These are phyloP conservation scores for Lerista edwardsae DNA, from an alignment of 2,797 vertebrate species.

Conservation along the genomic window DNA sequence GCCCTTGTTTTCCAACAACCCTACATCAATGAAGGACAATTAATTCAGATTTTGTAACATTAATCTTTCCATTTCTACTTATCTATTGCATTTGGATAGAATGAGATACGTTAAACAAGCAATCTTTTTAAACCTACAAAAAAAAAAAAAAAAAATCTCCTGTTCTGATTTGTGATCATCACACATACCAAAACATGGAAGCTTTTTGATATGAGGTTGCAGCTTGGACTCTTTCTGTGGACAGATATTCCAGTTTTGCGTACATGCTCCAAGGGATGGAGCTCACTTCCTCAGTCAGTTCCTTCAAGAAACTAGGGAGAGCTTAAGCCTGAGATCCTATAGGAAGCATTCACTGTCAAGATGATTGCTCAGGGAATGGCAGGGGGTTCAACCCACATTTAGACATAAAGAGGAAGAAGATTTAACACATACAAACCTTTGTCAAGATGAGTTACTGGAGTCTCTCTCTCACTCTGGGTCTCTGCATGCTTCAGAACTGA, in stretches of 20 bases:
- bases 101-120: background rate
- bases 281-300: background rate
- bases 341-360: too few species aligned
- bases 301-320: background rate
- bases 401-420: background rate
- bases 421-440: slow-evolving; percentile 81
- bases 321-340: background rate
- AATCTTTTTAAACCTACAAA: background rate
- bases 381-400: background rate
- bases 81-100: background rate
- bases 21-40: background rate
- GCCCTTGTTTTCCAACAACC: background rate
- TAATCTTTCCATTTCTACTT: background rate
- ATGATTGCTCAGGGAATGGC: background rate
- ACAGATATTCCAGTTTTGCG: background rate
- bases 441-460: slow-evolving; percentile 79
- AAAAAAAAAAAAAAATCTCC: background rate
- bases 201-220: background rate
- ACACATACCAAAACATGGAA: background rate
- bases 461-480: slow-evolving; percentile 80
- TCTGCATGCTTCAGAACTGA: slow-evolving; percentile 81
- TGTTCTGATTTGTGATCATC: background rate
- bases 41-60: background rate
- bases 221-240: background rate
- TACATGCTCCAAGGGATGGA: background rate